Evolutionary conservation across 53 echinoderm and acorn worm species (phyloP), one percentile per base, ranked within the genome.

Genomic region (Stichopus horrens): DNA sequence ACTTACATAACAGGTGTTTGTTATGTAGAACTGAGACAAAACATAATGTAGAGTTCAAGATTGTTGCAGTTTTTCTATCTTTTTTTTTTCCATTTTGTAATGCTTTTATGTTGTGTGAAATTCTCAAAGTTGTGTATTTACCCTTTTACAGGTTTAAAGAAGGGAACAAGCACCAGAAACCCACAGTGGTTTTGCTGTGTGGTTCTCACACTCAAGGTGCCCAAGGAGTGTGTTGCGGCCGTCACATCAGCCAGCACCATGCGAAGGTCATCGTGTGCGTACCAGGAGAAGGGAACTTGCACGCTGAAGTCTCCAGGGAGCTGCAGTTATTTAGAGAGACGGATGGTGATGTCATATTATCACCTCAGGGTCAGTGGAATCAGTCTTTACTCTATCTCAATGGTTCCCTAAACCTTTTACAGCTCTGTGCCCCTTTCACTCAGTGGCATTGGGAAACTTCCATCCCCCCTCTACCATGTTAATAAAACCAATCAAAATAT

Each of bases 141-240:
- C 53, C 8, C 20, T 76, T 57, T 22, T 10, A 58, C 88, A 88
- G 88, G 75, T 52, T 88, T 9, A 88, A 75, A 75, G 75, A 21
- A 5, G 76, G 76, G 14, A 87, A 87, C 57, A 87, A 87, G 7
- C 87, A 87, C 57, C 87, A 87, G 57, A 74, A 75, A 19, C 87
- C 87, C 21, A 75, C 75, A 23, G 75, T 81, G 71, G 78, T 55
- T 60, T 77, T 18, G 66, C 59, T 52, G 89, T 95, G 11, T 90
- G 93, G 5, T 75, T 95, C 13, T 80, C 99, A 99, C 83, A 74
- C 94, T 18, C 94, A 99, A 71, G 99, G 99, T 6, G 99, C 99
- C 20, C 99, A 99, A 87, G 99, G 99, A 73, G 92, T 94, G 9
- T 92, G 93, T 88, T 96, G 96, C 74, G 99, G 93, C 86, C 90